A percentile compares a stretch with the other conserved stretches of the same genome.
phyloP scores from a whole-genome alignment of 2,113 vertebrate genomes.

The Toxotes jaculatrix region DNA sequence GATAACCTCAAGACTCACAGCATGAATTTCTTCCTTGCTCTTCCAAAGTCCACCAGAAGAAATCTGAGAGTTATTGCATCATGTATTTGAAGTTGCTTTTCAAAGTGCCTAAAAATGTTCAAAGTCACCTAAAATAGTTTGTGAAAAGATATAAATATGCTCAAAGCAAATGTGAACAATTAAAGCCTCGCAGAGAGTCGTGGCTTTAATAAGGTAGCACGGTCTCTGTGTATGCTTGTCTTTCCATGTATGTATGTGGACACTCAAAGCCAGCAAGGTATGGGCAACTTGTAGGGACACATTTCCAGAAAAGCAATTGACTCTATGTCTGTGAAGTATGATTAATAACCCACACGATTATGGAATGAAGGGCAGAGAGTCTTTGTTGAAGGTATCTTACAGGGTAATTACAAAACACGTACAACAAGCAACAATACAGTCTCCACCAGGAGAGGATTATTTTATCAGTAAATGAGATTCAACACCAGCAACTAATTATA shows the following conservation, averaged over 20 bases:
- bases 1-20: conserved; percentile 27
- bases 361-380: background rate
- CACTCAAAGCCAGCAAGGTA: background rate
- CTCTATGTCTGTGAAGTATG: conserved; percentile 39
- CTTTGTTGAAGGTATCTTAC: conserved; percentile 16
- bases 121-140: conserved; percentile 70
- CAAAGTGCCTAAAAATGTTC: conserved; percentile 63
- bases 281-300: background rate
- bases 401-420: conserved; percentile 41
- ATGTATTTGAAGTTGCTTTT: conserved; percentile 57
- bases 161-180: conserved; percentile 56
- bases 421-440: conserved; percentile 27
- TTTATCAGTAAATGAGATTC: conserved; percentile 34
- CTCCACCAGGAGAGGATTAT: conserved; percentile 11
- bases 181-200: conserved; percentile 14
- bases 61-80: conserved; percentile 3
- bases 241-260: background rate
- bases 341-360: conserved; percentile 37
- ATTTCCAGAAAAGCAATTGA: conserved; percentile 25
- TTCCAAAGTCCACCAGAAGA: conserved; percentile 8
- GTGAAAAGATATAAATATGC: conserved; percentile 58
- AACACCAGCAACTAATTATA: conserved; percentile 7
- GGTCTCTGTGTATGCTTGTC: background rate
- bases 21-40: background rate
- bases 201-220: background rate